A percentile compares a stretch with the other conserved stretches of the same genome.
These are phyloP conservation scores for Cirrhinus molitorella DNA, from an alignment of 2,797 vertebrate genomes.

Conservation along the genomic window DNA sequence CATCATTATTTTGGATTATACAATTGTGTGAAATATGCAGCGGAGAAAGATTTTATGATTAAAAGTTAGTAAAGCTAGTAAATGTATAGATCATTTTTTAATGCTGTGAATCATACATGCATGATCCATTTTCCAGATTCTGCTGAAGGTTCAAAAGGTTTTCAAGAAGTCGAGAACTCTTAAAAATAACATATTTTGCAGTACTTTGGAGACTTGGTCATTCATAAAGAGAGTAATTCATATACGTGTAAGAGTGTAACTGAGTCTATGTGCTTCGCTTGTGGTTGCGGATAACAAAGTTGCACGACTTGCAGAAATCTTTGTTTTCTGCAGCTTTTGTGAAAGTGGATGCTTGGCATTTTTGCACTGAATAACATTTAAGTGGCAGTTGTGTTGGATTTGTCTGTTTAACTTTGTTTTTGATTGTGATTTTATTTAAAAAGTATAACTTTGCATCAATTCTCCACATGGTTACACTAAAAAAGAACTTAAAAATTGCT, in stretches of 20 bases:
- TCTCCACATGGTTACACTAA: not conserved
- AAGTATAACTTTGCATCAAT: not conserved
- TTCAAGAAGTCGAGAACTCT: not conserved
- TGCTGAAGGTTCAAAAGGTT: not conserved
- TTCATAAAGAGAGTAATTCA: not conserved
- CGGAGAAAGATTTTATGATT: too few relatives aligned
- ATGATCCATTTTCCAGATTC: not conserved
- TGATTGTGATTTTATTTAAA: not conserved
- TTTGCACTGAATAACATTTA: slow-evolving; percentile 5
- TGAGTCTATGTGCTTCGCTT: not conserved
- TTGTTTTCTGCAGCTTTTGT: slow-evolving; percentile 7
- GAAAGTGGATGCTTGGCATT: not conserved
- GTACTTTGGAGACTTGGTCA: not conserved
- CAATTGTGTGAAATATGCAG: not conserved
- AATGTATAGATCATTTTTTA: not conserved
- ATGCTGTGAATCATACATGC: not conserved
- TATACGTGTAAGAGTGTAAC: not conserved
- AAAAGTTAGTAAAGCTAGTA: too few relatives aligned
- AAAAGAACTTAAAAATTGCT: too few relatives aligned
- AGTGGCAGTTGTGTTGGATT: not conserved
- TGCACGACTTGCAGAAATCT: not conserved
- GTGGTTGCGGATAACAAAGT: not conserved
- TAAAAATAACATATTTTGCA: not conserved
- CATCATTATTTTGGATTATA: not conserved
- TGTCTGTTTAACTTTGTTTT: not conserved